Percentiles rank a stretch among this genome's conserved stretches.
phyloP scores from a whole-genome alignment of 2,797 vertebrate genomes.

The Malurus leucopterus region DNA sequence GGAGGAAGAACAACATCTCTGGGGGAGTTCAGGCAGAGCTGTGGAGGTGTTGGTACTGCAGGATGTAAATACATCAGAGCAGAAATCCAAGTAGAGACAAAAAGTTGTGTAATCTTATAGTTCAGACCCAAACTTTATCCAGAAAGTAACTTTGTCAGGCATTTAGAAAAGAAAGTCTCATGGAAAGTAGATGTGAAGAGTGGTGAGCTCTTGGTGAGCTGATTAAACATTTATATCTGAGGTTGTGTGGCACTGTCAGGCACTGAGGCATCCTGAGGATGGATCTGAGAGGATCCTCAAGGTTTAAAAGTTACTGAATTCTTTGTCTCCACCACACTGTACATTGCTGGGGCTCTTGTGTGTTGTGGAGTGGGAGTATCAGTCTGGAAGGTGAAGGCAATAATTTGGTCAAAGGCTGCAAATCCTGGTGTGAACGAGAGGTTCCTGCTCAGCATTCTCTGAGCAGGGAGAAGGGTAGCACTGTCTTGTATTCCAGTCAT shows the following conservation, averaged over 20 bases:
- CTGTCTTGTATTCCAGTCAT: neutral
- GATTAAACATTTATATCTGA: neutral
- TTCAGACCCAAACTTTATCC: neutral
- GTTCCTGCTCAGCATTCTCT: neutral
- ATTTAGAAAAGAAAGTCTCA: neutral
- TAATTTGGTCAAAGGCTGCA: neutral
- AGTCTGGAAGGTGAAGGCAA: neutral
- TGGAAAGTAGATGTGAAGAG: neutral
- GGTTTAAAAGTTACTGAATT: neutral
- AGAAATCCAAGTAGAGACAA: neutral
- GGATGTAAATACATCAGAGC: neutral
- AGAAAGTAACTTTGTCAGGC: neutral
- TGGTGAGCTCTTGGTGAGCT: neutral
- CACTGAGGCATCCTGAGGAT: neutral
- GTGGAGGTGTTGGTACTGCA: neutral
- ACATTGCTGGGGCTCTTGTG: neutral
- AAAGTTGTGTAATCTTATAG: neutral
- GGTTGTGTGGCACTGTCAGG: neutral
- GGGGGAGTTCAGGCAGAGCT: neutral
- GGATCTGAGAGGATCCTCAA: neutral
- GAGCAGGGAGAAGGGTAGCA: neutral
- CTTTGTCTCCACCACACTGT: neutral
- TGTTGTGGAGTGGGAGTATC: neutral
- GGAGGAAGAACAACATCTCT: neutral
- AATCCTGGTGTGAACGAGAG: neutral